Conservation (phyloP, 2,888 invertebrate species). For the Cancer borealis region DNA sequence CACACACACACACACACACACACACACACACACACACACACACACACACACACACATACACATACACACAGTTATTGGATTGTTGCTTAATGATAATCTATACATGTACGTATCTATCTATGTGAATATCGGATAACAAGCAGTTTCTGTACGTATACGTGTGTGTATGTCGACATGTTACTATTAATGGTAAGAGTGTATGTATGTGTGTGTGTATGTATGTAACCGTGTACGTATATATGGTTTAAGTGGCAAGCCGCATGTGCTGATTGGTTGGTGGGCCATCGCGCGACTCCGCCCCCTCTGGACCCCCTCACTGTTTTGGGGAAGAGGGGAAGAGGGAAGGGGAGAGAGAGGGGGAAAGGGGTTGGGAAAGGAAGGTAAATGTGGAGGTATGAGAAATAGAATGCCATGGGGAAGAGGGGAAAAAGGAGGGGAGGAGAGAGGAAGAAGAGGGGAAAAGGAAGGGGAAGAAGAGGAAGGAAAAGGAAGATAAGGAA, state of each 20-base stretch:
- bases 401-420: not conserved
- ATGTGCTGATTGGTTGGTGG: not conserved
- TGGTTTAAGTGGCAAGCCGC: not conserved
- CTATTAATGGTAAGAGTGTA: not conserved
- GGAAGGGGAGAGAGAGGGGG: not conserved
- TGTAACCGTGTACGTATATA: not conserved
- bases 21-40: not conserved
- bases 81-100: not conserved
- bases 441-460: not conserved
- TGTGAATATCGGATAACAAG: not conserved
- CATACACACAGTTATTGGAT: not conserved
- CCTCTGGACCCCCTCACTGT: not conserved
- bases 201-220: constrained; percentile 15
- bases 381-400: not conserved
- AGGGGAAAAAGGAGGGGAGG: not conserved
- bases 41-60: constrained; percentile 36
- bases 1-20: not conserved
- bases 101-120: not conserved
- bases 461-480: not conserved
- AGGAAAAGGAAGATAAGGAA: not conserved
- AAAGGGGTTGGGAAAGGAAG: not conserved
- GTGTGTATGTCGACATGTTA: not conserved
- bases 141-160: not conserved
- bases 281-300: not conserved
- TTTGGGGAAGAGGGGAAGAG: not conserved